These are phyloP conservation scores for Plagodis dolabraria DNA, from an alignment of 2,888 invertebrate species.

Conservation along the genomic window DNA sequence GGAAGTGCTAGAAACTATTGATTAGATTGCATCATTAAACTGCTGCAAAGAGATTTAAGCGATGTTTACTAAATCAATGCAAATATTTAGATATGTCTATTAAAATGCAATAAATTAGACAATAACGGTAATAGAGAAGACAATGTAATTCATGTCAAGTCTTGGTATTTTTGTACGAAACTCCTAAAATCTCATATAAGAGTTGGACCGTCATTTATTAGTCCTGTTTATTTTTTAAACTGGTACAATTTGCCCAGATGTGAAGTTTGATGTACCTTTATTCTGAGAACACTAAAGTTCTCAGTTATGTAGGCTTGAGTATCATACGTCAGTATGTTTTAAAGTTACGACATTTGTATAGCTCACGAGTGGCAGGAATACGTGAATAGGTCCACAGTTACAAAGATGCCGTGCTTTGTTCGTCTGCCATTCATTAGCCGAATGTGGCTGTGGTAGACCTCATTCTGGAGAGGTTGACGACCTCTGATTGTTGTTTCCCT, in stretches of 20 bases:
- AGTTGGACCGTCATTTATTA: no score
- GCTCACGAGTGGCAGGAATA: conserved; percentile 52
- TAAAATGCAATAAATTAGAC: no score
- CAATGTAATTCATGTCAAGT: no score
- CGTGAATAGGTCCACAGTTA: conserved; percentile 57
- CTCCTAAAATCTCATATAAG: no score
- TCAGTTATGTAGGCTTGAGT: conserved; percentile 17
- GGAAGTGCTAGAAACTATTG: conserved; percentile 41
- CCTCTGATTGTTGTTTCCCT: conserved; percentile 71
- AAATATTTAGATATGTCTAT: no score
- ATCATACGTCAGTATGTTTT: conserved; percentile 15
- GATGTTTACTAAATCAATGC: no score
- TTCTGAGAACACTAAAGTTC: not conserved
- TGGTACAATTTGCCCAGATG: no score
- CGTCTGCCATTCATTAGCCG: conserved; percentile 79
- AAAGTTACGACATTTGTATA: conserved; percentile 44
- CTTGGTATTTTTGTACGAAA: no score
- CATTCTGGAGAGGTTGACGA: conserved; percentile 77
- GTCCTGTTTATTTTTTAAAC: no score
- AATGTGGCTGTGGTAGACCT: conserved; percentile 70
- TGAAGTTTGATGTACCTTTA: no score
- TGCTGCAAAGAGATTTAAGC: no score
- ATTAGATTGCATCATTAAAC: conserved; percentile 22
- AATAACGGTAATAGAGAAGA: no score
- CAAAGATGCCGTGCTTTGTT: conserved; percentile 72